Evolutionary conservation across 1,140 invertebrate genomes (phyloP).

Genomic region (Hyphantria cunea): DNA sequence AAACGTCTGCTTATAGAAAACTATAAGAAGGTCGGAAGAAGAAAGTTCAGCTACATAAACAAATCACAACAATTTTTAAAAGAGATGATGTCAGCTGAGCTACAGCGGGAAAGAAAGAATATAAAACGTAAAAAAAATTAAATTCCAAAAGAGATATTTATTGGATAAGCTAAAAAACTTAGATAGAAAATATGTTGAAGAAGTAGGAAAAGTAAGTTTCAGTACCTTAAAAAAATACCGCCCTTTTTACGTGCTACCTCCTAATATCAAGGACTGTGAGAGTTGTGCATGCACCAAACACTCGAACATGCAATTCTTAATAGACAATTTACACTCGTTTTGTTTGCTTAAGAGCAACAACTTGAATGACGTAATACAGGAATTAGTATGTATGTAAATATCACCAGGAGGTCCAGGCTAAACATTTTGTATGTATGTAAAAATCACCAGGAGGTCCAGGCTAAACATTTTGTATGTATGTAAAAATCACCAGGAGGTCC

Average conservation of each 20-base stretch:
- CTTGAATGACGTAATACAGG: no score
- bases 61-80: no score
- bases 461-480: not conserved
- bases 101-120: not conserved
- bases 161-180: conserved; percentile 8
- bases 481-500: no score
- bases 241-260: conserved; percentile 7
- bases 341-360: not conserved
- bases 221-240: conserved; percentile 12
- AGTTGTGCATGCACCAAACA: conserved; percentile 1
- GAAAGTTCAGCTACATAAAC: not conserved
- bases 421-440: no score
- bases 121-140: not conserved
- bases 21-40: not conserved
- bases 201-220: no score
- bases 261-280: not conserved
- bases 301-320: conserved; percentile 1
- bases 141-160: conserved; percentile 7
- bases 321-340: not conserved
- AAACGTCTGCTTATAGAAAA: no score
- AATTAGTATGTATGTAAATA: no score
- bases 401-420: no score
- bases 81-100: no score
- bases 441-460: not conserved
- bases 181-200: no score